Percentiles rank a stretch among this genome's conserved stretches.
Evolutionary conservation across 1,140 invertebrate species (phyloP).

Genomic region (Halictus rubicundus): DNA sequence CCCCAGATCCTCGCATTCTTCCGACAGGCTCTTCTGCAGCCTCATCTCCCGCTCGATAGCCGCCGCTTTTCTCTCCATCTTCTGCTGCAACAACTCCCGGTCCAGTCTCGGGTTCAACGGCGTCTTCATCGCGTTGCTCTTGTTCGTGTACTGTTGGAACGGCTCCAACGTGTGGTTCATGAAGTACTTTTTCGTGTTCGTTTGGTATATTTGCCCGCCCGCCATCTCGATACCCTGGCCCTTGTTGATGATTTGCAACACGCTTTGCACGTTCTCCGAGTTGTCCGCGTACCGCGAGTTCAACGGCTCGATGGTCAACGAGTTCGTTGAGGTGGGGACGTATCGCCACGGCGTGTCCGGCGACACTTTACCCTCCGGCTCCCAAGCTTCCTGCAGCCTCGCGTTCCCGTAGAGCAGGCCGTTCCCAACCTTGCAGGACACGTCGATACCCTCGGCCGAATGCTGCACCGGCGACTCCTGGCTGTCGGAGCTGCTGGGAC

Average conservation of each 20-base stretch:
- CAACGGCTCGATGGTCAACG: constrained; percentile 69
- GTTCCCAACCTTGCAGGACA: constrained; percentile 74
- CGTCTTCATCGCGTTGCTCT: constrained; percentile 60
- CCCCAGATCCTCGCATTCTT: constrained; percentile 88
- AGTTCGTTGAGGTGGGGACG: constrained; percentile 70
- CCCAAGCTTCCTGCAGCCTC: constrained; percentile 78
- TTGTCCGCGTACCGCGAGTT: constrained; percentile 65
- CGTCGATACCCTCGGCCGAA: constrained; percentile 63
- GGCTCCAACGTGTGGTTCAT: constrained; percentile 76
- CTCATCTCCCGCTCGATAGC: constrained; percentile 82
- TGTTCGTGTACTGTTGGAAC: constrained; percentile 75
- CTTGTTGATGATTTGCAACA: constrained; percentile 78
- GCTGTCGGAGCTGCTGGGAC: constrained; percentile 65
- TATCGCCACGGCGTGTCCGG: constrained; percentile 80
- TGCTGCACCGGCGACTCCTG: constrained; percentile 68
- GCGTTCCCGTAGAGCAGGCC: constrained; percentile 77
- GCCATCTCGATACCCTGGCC: constrained; percentile 75
- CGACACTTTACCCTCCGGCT: constrained; percentile 75
- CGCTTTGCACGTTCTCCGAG: constrained; percentile 72
- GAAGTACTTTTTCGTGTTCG: constrained; percentile 76
- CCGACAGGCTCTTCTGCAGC: constrained; percentile 86
- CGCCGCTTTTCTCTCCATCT: constrained; percentile 78
- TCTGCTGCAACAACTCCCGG: constrained; percentile 71
- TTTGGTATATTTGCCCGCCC: constrained; percentile 72
- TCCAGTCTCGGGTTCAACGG: constrained; percentile 68